Conservation (phyloP, 2,888 invertebrate species). For the Dexiosoma caninum region DNA sequence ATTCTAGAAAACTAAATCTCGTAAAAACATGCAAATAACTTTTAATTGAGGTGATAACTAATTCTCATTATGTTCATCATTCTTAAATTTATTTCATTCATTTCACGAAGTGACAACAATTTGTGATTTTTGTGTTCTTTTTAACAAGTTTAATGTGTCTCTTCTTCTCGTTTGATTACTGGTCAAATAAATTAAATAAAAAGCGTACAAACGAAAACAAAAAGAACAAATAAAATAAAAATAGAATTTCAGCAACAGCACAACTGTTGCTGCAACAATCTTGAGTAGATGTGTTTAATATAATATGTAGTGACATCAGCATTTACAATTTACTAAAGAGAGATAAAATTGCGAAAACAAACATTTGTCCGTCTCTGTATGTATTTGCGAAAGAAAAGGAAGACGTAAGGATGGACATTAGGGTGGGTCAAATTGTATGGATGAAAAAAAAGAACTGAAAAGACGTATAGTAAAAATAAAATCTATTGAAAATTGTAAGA, state of each 20-base stretch:
- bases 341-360: constrained; percentile 51
- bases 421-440: no score
- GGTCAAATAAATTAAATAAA: constrained; percentile 59
- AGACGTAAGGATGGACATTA: background rate
- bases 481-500: no score
- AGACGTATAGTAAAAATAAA: no score
- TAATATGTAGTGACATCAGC: constrained; percentile 62
- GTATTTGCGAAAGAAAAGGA: background rate
- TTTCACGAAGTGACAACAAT: constrained; percentile 47
- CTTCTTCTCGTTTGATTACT: constrained; percentile 47
- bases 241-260: constrained; percentile 54
- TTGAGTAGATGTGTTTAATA: constrained; percentile 50
- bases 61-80: constrained; percentile 56
- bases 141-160: constrained; percentile 52
- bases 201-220: constrained; percentile 14
- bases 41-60: constrained; percentile 54
- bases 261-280: constrained; percentile 52
- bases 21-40: constrained; percentile 33
- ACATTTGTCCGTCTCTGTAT: constrained; percentile 6
- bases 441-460: no score
- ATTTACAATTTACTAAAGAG: constrained; percentile 58
- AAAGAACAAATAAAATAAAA: no score
- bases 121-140: constrained; percentile 42
- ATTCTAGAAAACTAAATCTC: background rate
- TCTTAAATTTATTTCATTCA: constrained; percentile 56